Percentiles rank a stretch among this genome's conserved stretches.
phyloP scores from a whole-genome alignment of 2,113 vertebrate species.

The Cheirogaleus medius region DNA sequence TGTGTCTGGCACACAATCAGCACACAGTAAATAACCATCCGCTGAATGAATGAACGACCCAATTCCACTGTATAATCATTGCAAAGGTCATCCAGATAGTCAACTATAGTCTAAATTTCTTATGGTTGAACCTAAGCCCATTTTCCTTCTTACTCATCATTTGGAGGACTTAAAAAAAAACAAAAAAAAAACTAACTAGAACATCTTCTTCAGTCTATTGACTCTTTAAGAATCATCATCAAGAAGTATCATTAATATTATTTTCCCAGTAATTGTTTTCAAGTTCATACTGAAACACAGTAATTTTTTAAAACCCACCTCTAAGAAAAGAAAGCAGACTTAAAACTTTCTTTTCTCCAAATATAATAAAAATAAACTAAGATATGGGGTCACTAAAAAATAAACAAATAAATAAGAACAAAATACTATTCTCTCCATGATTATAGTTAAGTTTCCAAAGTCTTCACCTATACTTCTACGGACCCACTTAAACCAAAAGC shows the following conservation, averaged over 20 bases:
- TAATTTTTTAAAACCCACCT: background rate
- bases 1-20: background rate
- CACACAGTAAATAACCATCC: background rate
- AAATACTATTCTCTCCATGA: background rate
- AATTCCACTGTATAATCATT: background rate
- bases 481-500: background rate
- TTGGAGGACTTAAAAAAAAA: background rate
- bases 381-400: background rate
- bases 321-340: constrained; percentile 20
- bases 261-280: no score
- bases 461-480: background rate
- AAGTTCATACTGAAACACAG: no score
- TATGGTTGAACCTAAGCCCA: background rate
- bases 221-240: background rate
- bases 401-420: background rate
- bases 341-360: constrained; percentile 9
- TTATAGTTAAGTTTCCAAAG: background rate
- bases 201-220: constrained; percentile 4
- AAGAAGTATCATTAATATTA: background rate
- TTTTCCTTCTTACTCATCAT: background rate
- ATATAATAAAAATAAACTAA: background rate
- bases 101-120: background rate
- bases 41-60: background rate
- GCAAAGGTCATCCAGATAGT: background rate
- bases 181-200: background rate